Percentiles rank a stretch among this genome's conserved stretches.
Evolutionary conservation across 2,888 invertebrate species (phyloP).

Genomic region (Leptogaster cylindrica): DNA sequence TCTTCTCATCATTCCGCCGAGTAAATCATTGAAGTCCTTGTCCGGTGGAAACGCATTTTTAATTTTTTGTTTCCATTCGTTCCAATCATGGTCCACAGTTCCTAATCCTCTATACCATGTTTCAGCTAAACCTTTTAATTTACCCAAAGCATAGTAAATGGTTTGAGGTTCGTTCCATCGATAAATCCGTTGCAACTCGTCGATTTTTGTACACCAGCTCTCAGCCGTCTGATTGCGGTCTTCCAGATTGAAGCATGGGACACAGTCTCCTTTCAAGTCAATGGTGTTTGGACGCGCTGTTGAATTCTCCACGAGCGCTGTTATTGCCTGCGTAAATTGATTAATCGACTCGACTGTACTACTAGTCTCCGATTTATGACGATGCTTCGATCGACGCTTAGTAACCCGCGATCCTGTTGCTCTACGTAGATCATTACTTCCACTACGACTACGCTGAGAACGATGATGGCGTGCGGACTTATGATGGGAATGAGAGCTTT

Average conservation of each 20-base stretch:
- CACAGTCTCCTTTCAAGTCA: not conserved
- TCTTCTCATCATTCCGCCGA: no score
- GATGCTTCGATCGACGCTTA: not conserved
- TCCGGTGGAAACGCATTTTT: no score
- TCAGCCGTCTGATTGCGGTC: not conserved
- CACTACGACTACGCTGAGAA: not conserved
- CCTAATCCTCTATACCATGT: no score
- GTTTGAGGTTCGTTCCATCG: no score
- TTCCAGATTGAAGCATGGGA: not conserved
- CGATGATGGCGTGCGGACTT: not conserved
- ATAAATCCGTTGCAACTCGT: no score
- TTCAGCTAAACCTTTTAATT: no score
- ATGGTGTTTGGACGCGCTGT: not conserved
- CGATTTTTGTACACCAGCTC: no score
- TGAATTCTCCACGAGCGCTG: not conserved
- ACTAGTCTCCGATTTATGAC: not conserved
- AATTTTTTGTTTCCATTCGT: no score
- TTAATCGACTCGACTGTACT: not conserved
- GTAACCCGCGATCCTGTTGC: not conserved
- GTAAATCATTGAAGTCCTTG: no score
- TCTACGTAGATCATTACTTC: not conserved
- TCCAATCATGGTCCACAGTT: no score
- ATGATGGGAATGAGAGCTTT: not conserved
- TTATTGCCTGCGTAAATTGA: constrained; percentile 2
- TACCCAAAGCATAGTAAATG: no score